Evolutionary conservation across 2,888 invertebrate species (phyloP), one percentile per base, ranked within the genome.

Genomic region (Drosophila lutescens): DNA sequence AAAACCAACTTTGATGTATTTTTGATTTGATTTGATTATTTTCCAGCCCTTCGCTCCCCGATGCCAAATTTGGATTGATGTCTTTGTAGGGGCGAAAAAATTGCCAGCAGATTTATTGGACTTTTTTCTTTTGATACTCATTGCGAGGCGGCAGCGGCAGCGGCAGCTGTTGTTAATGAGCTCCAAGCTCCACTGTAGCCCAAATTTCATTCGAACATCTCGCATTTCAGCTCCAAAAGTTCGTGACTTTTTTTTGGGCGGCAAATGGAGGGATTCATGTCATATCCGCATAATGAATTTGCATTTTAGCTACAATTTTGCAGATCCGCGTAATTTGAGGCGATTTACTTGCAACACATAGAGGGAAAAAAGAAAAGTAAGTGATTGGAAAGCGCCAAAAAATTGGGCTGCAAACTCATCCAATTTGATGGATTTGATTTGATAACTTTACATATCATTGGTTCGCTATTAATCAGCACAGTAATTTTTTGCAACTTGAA

Each of bases 281-380:
- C 68, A 68, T 68, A 68, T 73, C 73, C 69, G 65, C 74, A 50
- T 65, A 55, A 71, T 69, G 50, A 70, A 70, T 70, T 71, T 74
- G 70, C 74, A 73, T 65, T 65, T 63, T 23, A 17, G 40, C 49
- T 26, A 63, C 49, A 63, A 63, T 63, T 63, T 63, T 41, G 65
- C 65, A 26, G 62, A 63, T 63, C 49, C n/a, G 62, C 40, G 62
- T 34, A 49, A 63, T 63, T 46, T 4, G 62, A 63, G 26, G n/a
- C 49, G 40, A 34, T 47, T 49, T 26, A 41, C 65, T 63, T 65
- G 62, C 62, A 63, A 62, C 47, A 63, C 32, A 3, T 30, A 57
- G 30, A 30, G 30, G 10, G 12, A 26, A 17, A 5, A 15, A 38
- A 26, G 26, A 47, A 34, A 1, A 34, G 7, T 34, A 40, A 43